A percentile compares a stretch with the other conserved stretches of the same genome.
Conservation (phyloP, 2,797 vertebrate species). For the Sarcoramphus papa region DNA sequence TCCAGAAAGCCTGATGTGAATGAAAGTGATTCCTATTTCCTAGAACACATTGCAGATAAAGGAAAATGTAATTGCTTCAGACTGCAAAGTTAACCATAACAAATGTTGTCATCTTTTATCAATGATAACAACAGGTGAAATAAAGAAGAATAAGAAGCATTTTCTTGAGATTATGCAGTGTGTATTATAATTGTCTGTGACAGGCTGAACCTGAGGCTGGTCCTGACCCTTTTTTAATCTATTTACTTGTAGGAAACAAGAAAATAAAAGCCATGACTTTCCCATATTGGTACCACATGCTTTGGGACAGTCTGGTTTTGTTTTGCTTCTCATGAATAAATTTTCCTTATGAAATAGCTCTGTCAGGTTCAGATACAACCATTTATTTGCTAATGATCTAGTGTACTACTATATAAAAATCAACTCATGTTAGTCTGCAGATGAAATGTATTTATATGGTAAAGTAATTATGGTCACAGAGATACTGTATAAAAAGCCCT, state of each 20-base stretch:
- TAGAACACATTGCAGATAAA: background rate
- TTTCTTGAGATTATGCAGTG: background rate
- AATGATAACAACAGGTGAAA: slow-evolving; percentile 53
- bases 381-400: background rate
- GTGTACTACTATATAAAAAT: background rate
- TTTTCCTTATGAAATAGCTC: background rate
- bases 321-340: background rate
- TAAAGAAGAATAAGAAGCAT: background rate
- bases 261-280: background rate
- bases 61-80: slow-evolving; percentile 23
- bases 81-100: slow-evolving; percentile 33
- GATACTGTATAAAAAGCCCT: background rate
- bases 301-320: background rate
- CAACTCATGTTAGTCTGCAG: background rate
- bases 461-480: background rate
- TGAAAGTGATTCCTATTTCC: slow-evolving; percentile 20
- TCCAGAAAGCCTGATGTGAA: background rate
- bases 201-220: slow-evolving; percentile 34
- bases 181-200: slow-evolving; percentile 15
- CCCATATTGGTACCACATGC: background rate
- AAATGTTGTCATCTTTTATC: slow-evolving; percentile 57
- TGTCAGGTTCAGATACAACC: background rate
- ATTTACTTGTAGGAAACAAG: background rate
- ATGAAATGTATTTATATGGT: background rate
- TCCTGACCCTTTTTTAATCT: slow-evolving; percentile 21